Conservation (phyloP, 2,113 vertebrate genomes). For the Polypterus bichir region DNA sequence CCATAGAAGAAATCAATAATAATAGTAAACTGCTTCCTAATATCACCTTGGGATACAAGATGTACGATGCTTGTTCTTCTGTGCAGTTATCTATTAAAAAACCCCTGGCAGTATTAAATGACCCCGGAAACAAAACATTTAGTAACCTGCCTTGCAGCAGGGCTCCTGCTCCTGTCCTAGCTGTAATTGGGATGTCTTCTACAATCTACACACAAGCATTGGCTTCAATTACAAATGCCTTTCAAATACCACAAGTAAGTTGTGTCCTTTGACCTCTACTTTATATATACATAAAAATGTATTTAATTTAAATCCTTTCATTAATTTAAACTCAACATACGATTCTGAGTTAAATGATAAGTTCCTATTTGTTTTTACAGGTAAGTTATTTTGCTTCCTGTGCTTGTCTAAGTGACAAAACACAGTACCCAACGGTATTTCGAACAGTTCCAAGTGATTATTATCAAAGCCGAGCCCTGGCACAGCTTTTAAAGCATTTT, state of each 20-base stretch:
- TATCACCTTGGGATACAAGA: constrained; percentile 35
- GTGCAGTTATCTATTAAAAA: constrained; percentile 32
- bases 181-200: too few species aligned
- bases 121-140: too few species aligned
- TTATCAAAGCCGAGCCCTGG: constrained; percentile 53
- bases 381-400: constrained; percentile 63
- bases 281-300: too few species aligned
- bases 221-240: too few species aligned
- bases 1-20: constrained; percentile 40
- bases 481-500: constrained; percentile 52
- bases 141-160: too few species aligned
- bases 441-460: constrained; percentile 62
- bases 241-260: too few species aligned
- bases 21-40: constrained; percentile 35
- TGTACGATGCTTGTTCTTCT: constrained; percentile 38
- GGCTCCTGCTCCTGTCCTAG: too few species aligned
- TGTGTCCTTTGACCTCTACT: too few species aligned
- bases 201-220: too few species aligned
- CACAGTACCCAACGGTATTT: constrained; percentile 52
- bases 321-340: too few species aligned
- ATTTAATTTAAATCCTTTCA: too few species aligned
- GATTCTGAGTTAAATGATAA: too few species aligned
- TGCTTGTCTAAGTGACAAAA: constrained; percentile 56
- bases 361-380: constrained; percentile 22
- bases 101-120: constrained; percentile 28